Evolutionary conservation across 2,797 vertebrate species (phyloP).

Genomic region (Danio jaintianensis): DNA sequence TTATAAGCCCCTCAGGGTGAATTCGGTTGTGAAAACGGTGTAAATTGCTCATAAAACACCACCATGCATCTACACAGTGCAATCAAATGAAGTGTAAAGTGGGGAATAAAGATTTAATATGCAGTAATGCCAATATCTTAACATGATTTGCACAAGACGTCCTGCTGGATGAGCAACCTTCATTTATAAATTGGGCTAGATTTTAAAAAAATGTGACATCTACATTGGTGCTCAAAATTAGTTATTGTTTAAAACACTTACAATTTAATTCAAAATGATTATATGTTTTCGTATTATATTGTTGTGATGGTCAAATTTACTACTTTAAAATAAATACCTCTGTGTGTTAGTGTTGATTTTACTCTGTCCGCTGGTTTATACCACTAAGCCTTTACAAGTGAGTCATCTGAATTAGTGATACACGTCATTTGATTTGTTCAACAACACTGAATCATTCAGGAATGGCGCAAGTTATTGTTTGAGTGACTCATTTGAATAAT

Average conservation of each 20-base stretch:
- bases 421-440: neutral
- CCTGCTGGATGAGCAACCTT: neutral
- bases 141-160: neutral
- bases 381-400: neutral
- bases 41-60: constrained; percentile 21
- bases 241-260: neutral
- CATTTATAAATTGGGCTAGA: too few species aligned
- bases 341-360: neutral
- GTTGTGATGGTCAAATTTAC: neutral
- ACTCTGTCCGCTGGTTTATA: neutral
- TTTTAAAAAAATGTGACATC: neutral
- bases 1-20: neutral
- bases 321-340: neutral
- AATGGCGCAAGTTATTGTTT: neutral
- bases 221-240: neutral
- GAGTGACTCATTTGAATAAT: neutral
- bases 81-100: neutral
- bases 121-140: neutral
- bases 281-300: neutral
- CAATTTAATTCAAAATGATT: neutral
- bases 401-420: neutral
- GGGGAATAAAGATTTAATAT: neutral
- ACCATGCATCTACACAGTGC: neutral
- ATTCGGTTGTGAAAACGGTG: neutral
- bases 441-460: neutral